Evolutionary conservation across 1,140 invertebrate species (phyloP), one percentile per base, ranked within the genome.

Genomic region (Drosophila ficusphila): DNA sequence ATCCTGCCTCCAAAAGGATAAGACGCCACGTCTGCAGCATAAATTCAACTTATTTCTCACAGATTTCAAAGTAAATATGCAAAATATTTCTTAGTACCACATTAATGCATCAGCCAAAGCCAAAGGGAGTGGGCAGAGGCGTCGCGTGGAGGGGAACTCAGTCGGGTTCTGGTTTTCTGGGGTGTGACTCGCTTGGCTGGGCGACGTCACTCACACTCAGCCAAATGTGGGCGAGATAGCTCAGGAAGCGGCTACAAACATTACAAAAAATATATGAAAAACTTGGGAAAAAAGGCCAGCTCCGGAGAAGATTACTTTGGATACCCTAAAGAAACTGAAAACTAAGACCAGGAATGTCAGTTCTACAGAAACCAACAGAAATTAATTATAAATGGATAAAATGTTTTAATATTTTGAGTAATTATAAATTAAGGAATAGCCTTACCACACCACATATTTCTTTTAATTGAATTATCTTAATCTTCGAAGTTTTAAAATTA

Each of bases 41-140:
- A 74, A 61, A 69, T 47, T 31, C 48, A 76, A 61, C 61, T 81
- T 82, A 68, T 64, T 64, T 85, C 65, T 52, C 75, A 70, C 62
- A 86, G 76, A 86, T 86, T 86, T 81, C 81, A 86, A 74, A 79
- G 73, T 60, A 86, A 86, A 86, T 86, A 86, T 86, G 81, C 82
- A 74, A 86, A 86, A 86, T 86, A 86, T 86, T 86, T 88, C 56
- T 38, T 74, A 79, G 81, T 79, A 85, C 48, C 79, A 79, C 79
- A 76, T 76, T 85, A 85, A 85, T 85, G 79, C 79, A 83, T 78
- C 74, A 67, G 57, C 56, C 49, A 21, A 57, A n/a, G n/a, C n/a
- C n/a, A n/a, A 21, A 47, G 39, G 25, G 14, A 36, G 25, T 57
- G 62, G 46, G 36, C 23, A 18, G 23, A 51, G 56, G 25, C 52